Conservation (phyloP, 1,140 invertebrate species). For the Oreohelix idahoensis region DNA sequence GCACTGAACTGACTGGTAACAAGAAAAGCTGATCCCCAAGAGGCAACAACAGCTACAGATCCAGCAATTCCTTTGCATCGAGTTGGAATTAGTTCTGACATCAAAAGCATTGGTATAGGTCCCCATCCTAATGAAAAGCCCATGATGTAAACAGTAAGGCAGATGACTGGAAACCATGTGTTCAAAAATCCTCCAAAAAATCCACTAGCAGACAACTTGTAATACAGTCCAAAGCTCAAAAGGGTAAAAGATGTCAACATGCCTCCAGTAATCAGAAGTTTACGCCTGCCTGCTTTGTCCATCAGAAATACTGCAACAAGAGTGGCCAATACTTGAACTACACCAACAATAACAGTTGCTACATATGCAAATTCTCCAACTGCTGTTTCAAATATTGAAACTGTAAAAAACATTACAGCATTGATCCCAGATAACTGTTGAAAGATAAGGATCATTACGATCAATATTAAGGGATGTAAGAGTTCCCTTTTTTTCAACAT, state of each 20-base stretch:
- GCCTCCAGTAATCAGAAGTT: constrained; percentile 78
- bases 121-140: constrained; percentile 93
- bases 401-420: constrained; percentile 86
- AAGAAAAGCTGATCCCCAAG: constrained; percentile 91
- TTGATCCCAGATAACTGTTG: constrained; percentile 89
- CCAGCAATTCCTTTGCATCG: constrained; percentile 89
- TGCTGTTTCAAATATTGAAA: constrained; percentile 81
- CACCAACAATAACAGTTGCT: constrained; percentile 84
- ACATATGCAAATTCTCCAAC: constrained; percentile 72
- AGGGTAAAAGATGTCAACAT: constrained; percentile 62
- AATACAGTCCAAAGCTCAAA: constrained; percentile 64
- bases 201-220: constrained; percentile 41
- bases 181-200: constrained; percentile 44
- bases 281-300: constrained; percentile 82
- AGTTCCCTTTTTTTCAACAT: constrained; percentile 79
- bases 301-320: constrained; percentile 88
- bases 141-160: constrained; percentile 88
- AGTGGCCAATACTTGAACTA: constrained; percentile 90
- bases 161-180: constrained; percentile 86
- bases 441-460: constrained; percentile 85
- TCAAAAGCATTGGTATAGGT: constrained; percentile 94
- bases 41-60: constrained; percentile 87
- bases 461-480: constrained; percentile 77
- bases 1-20: constrained; percentile 90
- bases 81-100: constrained; percentile 91